Conservation (phyloP, 2,113 vertebrate genomes). For the Pollachius pollachius region DNA sequence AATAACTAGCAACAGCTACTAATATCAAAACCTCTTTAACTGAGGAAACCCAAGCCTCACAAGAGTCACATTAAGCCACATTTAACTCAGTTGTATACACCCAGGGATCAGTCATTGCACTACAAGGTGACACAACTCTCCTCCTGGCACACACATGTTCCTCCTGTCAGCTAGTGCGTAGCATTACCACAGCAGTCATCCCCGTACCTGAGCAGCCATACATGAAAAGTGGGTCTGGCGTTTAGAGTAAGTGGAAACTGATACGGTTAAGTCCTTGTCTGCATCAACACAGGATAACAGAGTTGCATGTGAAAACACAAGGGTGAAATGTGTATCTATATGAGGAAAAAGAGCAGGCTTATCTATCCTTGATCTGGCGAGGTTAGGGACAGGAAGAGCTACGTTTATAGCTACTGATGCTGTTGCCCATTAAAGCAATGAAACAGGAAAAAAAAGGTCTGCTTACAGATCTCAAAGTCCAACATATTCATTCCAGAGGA, state of each 20-base stretch:
- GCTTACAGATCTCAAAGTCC: slow-evolving; percentile 40
- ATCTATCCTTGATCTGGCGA: slow-evolving; percentile 21
- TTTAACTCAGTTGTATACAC: slow-evolving; percentile 5
- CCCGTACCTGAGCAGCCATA: slow-evolving; percentile 20
- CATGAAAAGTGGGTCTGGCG: slow-evolving; percentile 22
- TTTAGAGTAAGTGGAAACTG: slow-evolving; percentile 44
- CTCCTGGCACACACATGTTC: slow-evolving; percentile 12
- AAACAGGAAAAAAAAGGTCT: slow-evolving; percentile 6
- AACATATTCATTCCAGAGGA: slow-evolving; percentile 16
- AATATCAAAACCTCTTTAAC: no score
- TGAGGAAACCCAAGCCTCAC: no score
- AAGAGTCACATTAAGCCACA: background rate
- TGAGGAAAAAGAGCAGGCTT: slow-evolving; percentile 14
- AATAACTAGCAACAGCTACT: no score
- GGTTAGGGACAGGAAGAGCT: slow-evolving; percentile 26
- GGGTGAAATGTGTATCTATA: background rate
- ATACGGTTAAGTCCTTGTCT: slow-evolving; percentile 22
- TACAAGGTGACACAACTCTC: slow-evolving; percentile 19
- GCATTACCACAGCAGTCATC: slow-evolving; percentile 24
- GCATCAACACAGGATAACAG: background rate
- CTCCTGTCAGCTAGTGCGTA: slow-evolving; percentile 44
- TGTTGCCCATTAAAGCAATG: slow-evolving; percentile 35
- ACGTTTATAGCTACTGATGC: slow-evolving; percentile 40
- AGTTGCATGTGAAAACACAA: background rate
- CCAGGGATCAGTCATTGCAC: background rate